phyloP scores from a whole-genome alignment of 2,797 vertebrate species.

The Silurus aristotelis region DNA sequence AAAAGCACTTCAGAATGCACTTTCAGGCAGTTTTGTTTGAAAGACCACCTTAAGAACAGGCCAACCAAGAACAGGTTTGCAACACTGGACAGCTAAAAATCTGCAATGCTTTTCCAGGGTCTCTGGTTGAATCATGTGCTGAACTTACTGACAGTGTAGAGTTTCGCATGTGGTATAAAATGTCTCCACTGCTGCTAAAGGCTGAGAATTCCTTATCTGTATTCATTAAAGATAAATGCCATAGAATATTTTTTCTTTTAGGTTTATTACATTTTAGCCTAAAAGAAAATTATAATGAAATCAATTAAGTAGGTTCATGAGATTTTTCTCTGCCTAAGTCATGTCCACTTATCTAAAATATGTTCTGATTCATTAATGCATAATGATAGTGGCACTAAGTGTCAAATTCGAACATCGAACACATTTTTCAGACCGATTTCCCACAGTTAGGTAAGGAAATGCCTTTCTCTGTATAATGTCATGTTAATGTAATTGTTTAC shows the following conservation, averaged over 20 bases:
- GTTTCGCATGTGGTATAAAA: neutral
- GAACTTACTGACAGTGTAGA: neutral
- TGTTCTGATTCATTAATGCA: conserved; percentile 2
- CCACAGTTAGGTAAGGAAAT: neutral
- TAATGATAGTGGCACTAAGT: conserved; percentile 9
- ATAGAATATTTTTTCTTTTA: neutral
- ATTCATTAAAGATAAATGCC: neutral
- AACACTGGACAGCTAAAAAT: neutral
- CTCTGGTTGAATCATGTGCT: neutral
- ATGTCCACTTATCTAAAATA: conserved; percentile 27
- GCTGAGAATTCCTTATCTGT: neutral
- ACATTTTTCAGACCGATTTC: neutral
- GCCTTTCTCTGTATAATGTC: neutral
- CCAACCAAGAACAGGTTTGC: neutral
- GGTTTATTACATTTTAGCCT: conserved; percentile 20
- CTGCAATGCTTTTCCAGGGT: neutral
- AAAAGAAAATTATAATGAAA: conserved; percentile 24
- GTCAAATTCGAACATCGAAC: conserved; percentile 14
- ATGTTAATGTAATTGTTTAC: neutral
- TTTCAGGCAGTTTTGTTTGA: no score
- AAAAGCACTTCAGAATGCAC: neutral
- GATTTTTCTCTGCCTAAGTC: neutral
- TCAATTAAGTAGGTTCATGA: conserved; percentile 23
- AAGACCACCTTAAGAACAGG: neutral
- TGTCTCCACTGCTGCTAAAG: neutral